Conservation (phyloP, 2,113 vertebrate species). For the Myiozetetes cayanensis region DNA sequence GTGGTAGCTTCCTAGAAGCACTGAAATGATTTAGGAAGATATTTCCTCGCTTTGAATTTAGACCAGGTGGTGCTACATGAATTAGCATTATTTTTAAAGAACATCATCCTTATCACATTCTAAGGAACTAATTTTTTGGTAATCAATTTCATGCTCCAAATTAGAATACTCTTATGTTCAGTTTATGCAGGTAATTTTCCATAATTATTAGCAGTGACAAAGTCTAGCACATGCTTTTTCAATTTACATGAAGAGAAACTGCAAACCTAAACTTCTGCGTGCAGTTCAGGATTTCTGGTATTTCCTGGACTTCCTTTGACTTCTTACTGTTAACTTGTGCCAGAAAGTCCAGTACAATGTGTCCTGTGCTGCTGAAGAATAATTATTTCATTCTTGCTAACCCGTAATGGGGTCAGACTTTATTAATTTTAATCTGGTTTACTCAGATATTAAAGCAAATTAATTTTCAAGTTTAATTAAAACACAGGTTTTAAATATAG, state of each 20-base stretch:
- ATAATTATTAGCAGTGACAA: not conserved
- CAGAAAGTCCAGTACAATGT: conserved; percentile 15
- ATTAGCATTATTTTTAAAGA: conserved; percentile 1
- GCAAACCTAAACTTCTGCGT: not conserved
- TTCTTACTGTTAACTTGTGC: not conserved
- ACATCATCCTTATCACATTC: not conserved
- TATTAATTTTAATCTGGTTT: conserved; percentile 59
- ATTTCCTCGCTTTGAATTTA: not conserved
- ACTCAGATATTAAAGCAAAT: conserved; percentile 30
- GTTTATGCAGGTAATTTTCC: conserved; percentile 1
- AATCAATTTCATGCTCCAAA: conserved; percentile 9
- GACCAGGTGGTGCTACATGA: not conserved
- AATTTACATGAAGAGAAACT: not conserved
- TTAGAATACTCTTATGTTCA: not conserved
- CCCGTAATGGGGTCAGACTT: conserved; percentile 58
- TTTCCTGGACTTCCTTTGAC: conserved; percentile 33
- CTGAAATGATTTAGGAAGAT: not conserved
- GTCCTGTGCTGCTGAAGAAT: conserved; percentile 1
- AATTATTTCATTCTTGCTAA: conserved; percentile 39
- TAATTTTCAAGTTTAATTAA: conserved; percentile 63
- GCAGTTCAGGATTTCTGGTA: not conserved
- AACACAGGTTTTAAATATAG: conserved; percentile 38
- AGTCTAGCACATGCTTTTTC: not conserved
- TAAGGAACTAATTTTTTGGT: not conserved
- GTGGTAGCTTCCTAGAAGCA: not conserved